phyloP scores from a whole-genome alignment of 1,140 invertebrate species.

The Zaprionus davidi region DNA sequence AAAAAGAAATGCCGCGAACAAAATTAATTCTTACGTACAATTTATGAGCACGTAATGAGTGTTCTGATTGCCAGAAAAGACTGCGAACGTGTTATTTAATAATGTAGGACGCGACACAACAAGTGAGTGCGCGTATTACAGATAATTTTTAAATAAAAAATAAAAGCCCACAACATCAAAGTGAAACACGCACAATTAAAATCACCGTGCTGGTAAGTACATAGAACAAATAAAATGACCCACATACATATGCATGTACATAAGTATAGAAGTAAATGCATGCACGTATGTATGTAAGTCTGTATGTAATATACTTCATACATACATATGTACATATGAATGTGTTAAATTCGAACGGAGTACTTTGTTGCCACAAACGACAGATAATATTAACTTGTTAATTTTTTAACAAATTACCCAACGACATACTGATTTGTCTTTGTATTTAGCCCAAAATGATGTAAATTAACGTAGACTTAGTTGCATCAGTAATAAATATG shows the following conservation, averaged over 20 bases:
- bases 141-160: not conserved
- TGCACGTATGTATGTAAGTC: slow-evolving; percentile 37
- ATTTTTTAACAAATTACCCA: slow-evolving; percentile 9
- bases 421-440: not conserved
- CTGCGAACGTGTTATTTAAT: slow-evolving; percentile 70
- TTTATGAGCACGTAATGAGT: slow-evolving; percentile 19
- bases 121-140: slow-evolving; percentile 50
- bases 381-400: slow-evolving; percentile 32
- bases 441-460: not conserved
- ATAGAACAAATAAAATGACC: slow-evolving; percentile 42
- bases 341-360: slow-evolving; percentile 12
- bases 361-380: slow-evolving; percentile 41
- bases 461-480: slow-evolving; percentile 9
- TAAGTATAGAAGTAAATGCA: slow-evolving; percentile 24
- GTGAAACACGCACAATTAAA: slow-evolving; percentile 12
- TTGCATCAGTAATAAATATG: slow-evolving; percentile 33
- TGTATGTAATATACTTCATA: not conserved
- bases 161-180: slow-evolving; percentile 5
- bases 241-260: slow-evolving; percentile 26
- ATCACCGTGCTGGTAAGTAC: slow-evolving; percentile 34
- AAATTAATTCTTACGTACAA: slow-evolving; percentile 20
- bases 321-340: slow-evolving; percentile 22
- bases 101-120: slow-evolving; percentile 52
- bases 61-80: slow-evolving; percentile 8
- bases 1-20: slow-evolving; percentile 25